Conservation (phyloP, 1,140 invertebrate species). For the Cepaea nemoralis region DNA sequence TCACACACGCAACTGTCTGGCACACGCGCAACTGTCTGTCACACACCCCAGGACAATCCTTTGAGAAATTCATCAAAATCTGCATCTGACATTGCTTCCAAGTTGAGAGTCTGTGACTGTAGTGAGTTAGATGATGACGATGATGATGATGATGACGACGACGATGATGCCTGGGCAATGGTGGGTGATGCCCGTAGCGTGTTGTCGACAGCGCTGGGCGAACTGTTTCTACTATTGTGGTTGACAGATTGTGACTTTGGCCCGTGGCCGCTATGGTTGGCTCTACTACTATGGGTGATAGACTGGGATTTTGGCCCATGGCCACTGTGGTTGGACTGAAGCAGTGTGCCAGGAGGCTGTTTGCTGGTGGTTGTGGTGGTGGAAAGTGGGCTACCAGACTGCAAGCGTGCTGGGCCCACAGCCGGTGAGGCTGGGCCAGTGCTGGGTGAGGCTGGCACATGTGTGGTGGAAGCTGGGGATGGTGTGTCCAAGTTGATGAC, state of each 20-base stretch:
- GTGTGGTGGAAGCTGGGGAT: constrained; percentile 50
- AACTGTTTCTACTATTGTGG: constrained; percentile 8
- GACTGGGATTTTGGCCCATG: constrained; percentile 21
- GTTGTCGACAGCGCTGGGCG: constrained; percentile 39
- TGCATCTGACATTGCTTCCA: constrained; percentile 51
- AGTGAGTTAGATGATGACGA: constrained; percentile 23
- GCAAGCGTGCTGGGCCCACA: constrained; percentile 35
- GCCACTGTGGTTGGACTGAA: constrained; percentile 19
- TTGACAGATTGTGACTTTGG: constrained; percentile 32
- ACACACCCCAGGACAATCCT: constrained; percentile 53
- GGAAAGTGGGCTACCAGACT: constrained; percentile 51
- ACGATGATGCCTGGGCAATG: constrained; percentile 24
- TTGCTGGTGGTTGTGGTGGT: constrained; percentile 44
- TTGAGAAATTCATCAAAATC: constrained; percentile 66
- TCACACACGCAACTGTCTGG: too few relatives aligned
- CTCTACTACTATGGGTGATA: constrained; percentile 28
- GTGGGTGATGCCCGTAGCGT: constrained; percentile 44
- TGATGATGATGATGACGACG: not conserved
- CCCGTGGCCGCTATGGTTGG: constrained; percentile 3
- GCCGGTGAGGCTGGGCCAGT: constrained; percentile 14
- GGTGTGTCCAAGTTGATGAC: constrained; percentile 65
- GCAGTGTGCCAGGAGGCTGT: too few relatives aligned
- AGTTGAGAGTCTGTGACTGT: constrained; percentile 39
- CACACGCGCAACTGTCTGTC: too few relatives aligned
- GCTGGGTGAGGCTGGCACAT: not conserved